Percentiles rank a stretch among this genome's conserved stretches.
These are phyloP conservation scores for Oscheius sp. DNA, from an alignment of 2,888 invertebrate genomes.

Conservation along the genomic window DNA sequence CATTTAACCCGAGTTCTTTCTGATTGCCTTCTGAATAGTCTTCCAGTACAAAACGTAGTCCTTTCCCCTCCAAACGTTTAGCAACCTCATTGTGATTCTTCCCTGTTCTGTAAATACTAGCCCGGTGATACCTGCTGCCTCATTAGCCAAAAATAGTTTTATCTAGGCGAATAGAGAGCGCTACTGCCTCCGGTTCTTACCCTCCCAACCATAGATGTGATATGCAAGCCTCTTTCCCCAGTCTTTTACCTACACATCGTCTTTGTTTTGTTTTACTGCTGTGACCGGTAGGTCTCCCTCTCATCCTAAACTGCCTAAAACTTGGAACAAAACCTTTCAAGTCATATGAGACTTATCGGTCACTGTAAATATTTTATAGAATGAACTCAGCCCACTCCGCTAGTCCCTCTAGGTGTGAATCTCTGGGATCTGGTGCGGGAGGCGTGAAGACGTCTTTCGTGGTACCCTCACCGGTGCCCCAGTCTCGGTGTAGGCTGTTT, in stretches of 20 bases:
- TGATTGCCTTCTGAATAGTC: constrained; percentile 31
- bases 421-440: constrained; percentile 33
- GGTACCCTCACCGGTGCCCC: constrained; percentile 30
- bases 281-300: constrained; percentile 34
- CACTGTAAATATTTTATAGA: constrained; percentile 33
- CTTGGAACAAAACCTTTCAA: neutral
- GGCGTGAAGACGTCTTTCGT: constrained; percentile 38
- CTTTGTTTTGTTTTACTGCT: constrained; percentile 31
- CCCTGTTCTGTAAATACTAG: constrained; percentile 30
- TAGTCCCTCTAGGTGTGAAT: constrained; percentile 37
- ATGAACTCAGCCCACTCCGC: constrained; percentile 36
- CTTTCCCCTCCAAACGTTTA: constrained; percentile 18
- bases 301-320: neutral
- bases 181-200: neutral
- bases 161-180: constrained; percentile 21
- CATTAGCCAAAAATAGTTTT: constrained; percentile 3
- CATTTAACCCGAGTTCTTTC: constrained; percentile 32
- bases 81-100: constrained; percentile 9
- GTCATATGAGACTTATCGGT: constrained; percentile 26
- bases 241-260: constrained; percentile 34
- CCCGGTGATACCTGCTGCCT: constrained; percentile 32
- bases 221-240: constrained; percentile 36
- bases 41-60: constrained; percentile 37
- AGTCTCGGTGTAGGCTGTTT: constrained; percentile 34
- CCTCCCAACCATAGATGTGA: constrained; percentile 39